Conservation (phyloP, 2,797 vertebrate species). For the Holocentrus rufus region DNA sequence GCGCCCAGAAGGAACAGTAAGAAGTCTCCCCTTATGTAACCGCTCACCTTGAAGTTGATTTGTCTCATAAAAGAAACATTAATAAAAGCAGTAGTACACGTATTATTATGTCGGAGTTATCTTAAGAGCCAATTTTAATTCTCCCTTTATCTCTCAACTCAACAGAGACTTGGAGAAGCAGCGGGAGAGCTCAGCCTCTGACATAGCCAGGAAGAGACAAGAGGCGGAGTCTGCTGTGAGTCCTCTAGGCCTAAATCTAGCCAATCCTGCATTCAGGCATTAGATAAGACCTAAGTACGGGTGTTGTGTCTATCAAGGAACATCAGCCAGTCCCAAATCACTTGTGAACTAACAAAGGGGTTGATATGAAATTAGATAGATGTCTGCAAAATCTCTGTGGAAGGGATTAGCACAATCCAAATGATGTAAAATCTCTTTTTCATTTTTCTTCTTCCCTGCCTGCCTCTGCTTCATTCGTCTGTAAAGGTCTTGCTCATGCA, state of each 20-base stretch:
- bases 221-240: conserved; percentile 96
- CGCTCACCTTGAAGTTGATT: conserved; percentile 26
- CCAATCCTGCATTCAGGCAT: background rate
- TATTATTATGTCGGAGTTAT: conserved; percentile 43
- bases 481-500: conserved; percentile 95
- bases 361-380: conserved; percentile 49
- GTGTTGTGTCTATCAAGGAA: conserved; percentile 30
- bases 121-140: conserved; percentile 65
- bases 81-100: conserved; percentile 36
- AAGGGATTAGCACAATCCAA: conserved; percentile 51
- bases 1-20: conserved; percentile 95
- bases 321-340: conserved; percentile 26
- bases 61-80: conserved; percentile 45
- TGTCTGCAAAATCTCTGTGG: conserved; percentile 37
- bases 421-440: conserved; percentile 51
- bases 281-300: conserved; percentile 19
- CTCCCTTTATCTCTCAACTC: conserved; percentile 52
- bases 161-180: conserved; percentile 95
- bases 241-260: conserved; percentile 50
- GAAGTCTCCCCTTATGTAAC: conserved; percentile 37
- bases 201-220: conserved; percentile 93
- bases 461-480: conserved; percentile 43
- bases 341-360: conserved; percentile 5
- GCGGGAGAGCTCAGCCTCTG: conserved; percentile 88
- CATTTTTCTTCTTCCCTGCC: background rate